Base-by-base conservation (phyloP, 2,797 vertebrate genomes). In the Sebastes matsubarae region DNA sequence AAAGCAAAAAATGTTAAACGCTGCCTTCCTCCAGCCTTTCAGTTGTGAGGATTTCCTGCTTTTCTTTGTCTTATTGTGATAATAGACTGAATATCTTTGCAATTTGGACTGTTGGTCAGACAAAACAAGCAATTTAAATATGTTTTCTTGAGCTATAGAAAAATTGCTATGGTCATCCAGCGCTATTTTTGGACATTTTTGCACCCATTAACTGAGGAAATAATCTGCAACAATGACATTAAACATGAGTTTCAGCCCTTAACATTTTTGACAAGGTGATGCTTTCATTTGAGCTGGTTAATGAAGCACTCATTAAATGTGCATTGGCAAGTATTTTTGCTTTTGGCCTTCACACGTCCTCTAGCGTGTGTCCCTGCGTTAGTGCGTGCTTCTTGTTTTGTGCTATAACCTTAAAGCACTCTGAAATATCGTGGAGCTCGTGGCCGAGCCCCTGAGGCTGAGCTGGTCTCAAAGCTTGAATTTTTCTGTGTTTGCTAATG, bases 401-500 rank as follows among this genome's bases (percentile, higher is more conserved):
- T 64, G 14, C 58, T 30, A 14, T 27, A 30, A 79, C 32, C 16
- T 54, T 27, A 2, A 38, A 75, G 71, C 54, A 54, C 69, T 29
- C 32, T 38, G 52, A 68, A 60, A 72, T 58, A 67, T 65, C 52
- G 12, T 12, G 24, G 65, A 66, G 57, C 50, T 64, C 65, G 52
- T 29, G 42, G 75, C 54, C 24, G 29, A 77, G 50, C 63, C 74
- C 29, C 11, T 2, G 34, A 68, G 38, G 10, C 22, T 4, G 13
- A 72, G 72, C 61, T 18, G 73, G 67, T 84, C 58, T 61, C 77
- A 72, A 25, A 87, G 70, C n/a, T 60, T 79, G 68, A 24, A 86
- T 90, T 67, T 73, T 81, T 87, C 68, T 60, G 83, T 8, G 34
- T 84, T 78, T 73, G 80, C 80, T 82, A 87, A 91, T 88, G 90